Base-by-base conservation (phyloP, 2,888 invertebrate genomes). In the Calliopum simillimum region DNA sequence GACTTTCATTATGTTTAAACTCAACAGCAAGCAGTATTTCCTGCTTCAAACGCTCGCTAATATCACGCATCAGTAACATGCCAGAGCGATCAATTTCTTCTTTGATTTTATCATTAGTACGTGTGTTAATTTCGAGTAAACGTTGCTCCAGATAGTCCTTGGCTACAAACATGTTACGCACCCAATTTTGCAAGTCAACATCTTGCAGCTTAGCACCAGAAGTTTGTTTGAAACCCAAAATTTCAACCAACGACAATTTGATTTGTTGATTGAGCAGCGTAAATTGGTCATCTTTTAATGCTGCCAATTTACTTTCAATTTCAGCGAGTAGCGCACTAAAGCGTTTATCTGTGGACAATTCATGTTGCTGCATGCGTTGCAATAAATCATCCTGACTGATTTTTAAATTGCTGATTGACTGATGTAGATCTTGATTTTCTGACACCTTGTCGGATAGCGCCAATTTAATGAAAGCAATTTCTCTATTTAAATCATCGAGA, bases 91-190 rank as follows among this genome's bases (percentile, higher is more conserved):
- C 85, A 51, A 87, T 85, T 75, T 88, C 86, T 0, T 83, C 79
- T 71, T 86, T 82, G 51, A 89, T 80, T 68, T 82, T 82, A 47
- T 80, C 78, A 47, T 87, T 85, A 44, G 87, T 77, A 72, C 86
- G 84, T 4, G 80, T 75, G 12, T 89, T 89, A 76, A 91, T 81
- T 62, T 89, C 89, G 0, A 88, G 85, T 56, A 91, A 81, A 80
- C 82, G 88, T 81, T 82, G 79, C 78, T 91, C 90, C 76, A 91
- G 84, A 74, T 90, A 89, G n/a, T 89, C 88, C 76, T 90, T 91
- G 6, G 90, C 89, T 14, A 91, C 86, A 74, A 91, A 91, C 61
- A 90, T 86, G 51, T 88, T 87, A 67, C 89, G 88, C 67, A 92
- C 88, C 86, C 90, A 89, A 2, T 85, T 84, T 72, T 89, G 89